These are phyloP conservation scores for Eurosta solidaginis DNA, from an alignment of 1,140 invertebrate genomes.

Conservation along the genomic window DNA sequence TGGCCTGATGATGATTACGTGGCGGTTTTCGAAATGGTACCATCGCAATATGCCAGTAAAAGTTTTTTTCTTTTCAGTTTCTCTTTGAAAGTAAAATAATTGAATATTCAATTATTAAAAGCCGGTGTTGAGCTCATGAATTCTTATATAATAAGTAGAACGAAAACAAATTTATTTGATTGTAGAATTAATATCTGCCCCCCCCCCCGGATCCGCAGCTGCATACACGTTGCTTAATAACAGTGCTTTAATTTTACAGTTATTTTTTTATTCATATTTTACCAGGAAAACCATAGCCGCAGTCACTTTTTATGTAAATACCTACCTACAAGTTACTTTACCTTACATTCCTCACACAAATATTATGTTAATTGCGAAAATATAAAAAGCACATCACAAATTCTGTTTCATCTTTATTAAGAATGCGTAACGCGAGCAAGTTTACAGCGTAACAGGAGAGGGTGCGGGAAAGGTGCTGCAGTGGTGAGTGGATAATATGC, in stretches of 20 bases:
- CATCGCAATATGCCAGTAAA: too few species aligned
- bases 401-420: slow-evolving; percentile 17
- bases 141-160: too few species aligned
- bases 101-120: too few species aligned
- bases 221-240: background rate
- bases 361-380: slow-evolving; percentile 17
- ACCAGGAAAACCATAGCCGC: background rate
- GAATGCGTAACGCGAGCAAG: background rate
- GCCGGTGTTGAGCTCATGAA: too few species aligned
- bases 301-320: slow-evolving; percentile 16
- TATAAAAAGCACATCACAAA: slow-evolving; percentile 19
- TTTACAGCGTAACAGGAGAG: background rate
- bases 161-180: background rate
- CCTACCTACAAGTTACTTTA: background rate
- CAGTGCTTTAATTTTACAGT: background rate
- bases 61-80: too few species aligned
- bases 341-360: background rate
- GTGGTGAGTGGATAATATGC: slow-evolving; percentile 19
- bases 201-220: background rate
- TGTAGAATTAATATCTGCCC: background rate
- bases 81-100: too few species aligned
- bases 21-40: too few species aligned
- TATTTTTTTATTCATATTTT: background rate
- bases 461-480: background rate
- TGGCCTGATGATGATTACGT: too few species aligned